Base-by-base conservation (phyloP, 2,797 vertebrate genomes). In the Setipinna tenuifilis region DNA sequence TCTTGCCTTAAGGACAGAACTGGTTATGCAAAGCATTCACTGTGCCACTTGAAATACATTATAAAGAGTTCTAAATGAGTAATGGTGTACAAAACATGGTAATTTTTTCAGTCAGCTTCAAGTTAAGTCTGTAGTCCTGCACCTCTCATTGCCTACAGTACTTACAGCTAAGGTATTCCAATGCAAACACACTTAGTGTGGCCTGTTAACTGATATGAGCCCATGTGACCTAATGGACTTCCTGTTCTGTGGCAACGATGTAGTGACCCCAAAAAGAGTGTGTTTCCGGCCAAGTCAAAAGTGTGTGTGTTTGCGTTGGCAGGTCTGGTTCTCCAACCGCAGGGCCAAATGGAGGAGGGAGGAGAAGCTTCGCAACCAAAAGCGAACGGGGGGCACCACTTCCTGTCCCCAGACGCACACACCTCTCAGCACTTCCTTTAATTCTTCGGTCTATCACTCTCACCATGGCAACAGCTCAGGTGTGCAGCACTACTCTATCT, bases 321-420 rank as follows among this genome's bases (percentile, higher is more conserved):
- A 54, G 14, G 50, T 54, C 50, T 54, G 50, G 97, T 97, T 97
- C 91, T 97, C 97, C 82, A 97, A 97, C 90, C 96, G 96, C 85
- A 95, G 97, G 93, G 97, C 97, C 85, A 97, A 97, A 89, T 97
- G 96, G 96, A 96, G 97, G 91, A 91, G 96, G 86, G 97, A 97
- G 92, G 97, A 97, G 91, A 97, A 97, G 91, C 93, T 97, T 86
- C 94, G 96, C 62, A 97, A 96, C 89, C 97, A 97, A 89, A 94
- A 95, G 91, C 94, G 95, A 87, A 95, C 96, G 87, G 96, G 94
- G 6, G 92, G 95, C 0, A 93, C 93, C 62, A 94, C 94, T 84
- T 95, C 95, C 88, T 95, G 95, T 92, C 93, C 95, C 0, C 95
- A 96, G 91, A 95, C 92, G 86, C 95, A 95, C 86, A 94, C 94